phyloP scores from a whole-genome alignment of 2,113 vertebrate genomes.

The Cardinalis cardinalis region DNA sequence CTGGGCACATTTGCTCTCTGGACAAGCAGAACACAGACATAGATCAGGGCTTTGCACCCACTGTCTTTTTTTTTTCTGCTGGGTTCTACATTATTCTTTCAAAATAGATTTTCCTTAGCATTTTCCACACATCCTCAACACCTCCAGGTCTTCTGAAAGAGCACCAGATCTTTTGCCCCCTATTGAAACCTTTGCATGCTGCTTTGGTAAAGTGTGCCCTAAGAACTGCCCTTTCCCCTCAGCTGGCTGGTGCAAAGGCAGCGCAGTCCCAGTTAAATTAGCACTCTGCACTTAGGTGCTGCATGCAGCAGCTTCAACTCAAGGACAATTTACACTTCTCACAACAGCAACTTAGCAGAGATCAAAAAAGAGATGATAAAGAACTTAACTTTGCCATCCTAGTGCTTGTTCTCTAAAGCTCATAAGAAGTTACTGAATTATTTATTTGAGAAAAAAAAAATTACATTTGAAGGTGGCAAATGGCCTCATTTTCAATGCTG shows the following conservation, averaged over 20 bases:
- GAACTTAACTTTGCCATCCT: not conserved
- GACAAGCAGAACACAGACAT: rapidly evolving
- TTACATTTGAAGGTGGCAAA: not conserved
- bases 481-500: not conserved
- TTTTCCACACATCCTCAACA: not conserved
- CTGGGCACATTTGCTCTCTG: not conserved
- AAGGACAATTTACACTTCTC: not conserved
- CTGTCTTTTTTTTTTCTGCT: not conserved
- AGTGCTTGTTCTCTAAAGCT: not conserved
- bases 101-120: not conserved
- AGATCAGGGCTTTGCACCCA: rapidly evolving
- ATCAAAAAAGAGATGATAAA: conserved; percentile 41
- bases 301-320: not conserved
- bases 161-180: not conserved
- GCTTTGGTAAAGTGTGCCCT: not conserved
- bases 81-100: not conserved
- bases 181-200: not conserved
- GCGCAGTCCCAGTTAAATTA: not conserved
- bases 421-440: conserved; percentile 15
- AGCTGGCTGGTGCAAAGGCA: not conserved
- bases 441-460: not conserved
- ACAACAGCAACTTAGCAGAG: not conserved
- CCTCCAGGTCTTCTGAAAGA: not conserved
- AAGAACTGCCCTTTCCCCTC: not conserved
- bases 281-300: not conserved